Evolutionary conservation across 1,140 invertebrate species (phyloP).

Genomic region (Trichonephila inaurata): DNA sequence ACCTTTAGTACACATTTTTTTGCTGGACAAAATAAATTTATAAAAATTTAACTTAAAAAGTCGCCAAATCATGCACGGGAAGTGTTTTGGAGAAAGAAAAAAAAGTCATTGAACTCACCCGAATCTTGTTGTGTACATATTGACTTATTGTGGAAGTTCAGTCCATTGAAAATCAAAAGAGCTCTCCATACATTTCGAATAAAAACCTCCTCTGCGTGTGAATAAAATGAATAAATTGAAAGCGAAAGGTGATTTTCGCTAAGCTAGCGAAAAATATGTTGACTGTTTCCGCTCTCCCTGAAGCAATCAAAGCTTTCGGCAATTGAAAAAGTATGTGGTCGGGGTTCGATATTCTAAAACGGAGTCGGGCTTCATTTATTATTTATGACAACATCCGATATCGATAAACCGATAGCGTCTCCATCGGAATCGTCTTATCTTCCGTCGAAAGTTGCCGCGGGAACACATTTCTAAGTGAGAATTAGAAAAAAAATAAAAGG

Average conservation of each 20-base stretch:
- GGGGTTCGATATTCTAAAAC: background rate
- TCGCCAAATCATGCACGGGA: too few relatives aligned
- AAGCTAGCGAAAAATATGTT: background rate
- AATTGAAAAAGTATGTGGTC: background rate
- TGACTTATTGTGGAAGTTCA: too few relatives aligned
- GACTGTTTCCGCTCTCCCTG: background rate
- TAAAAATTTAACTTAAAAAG: too few relatives aligned
- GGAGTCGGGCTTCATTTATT: background rate
- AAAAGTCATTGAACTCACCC: too few relatives aligned
- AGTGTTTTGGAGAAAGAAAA: too few relatives aligned
- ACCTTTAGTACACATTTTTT: too few relatives aligned
- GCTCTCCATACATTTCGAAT: too few relatives aligned
- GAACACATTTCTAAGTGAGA: background rate
- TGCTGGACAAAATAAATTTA: too few relatives aligned
- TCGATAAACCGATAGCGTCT: constrained; percentile 22
- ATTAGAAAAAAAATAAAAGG: too few relatives aligned
- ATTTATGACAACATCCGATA: constrained; percentile 1
- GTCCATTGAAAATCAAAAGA: too few relatives aligned
- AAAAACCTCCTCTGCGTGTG: too few relatives aligned
- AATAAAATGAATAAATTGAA: background rate
- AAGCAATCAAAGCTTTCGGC: background rate
- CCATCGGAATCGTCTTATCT: background rate
- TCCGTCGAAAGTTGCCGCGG: background rate
- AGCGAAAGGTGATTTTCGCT: background rate
- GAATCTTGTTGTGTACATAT: too few relatives aligned